These are phyloP conservation scores for Batillaria attramentaria DNA, from an alignment of 1,140 invertebrate genomes.

Conservation along the genomic window DNA sequence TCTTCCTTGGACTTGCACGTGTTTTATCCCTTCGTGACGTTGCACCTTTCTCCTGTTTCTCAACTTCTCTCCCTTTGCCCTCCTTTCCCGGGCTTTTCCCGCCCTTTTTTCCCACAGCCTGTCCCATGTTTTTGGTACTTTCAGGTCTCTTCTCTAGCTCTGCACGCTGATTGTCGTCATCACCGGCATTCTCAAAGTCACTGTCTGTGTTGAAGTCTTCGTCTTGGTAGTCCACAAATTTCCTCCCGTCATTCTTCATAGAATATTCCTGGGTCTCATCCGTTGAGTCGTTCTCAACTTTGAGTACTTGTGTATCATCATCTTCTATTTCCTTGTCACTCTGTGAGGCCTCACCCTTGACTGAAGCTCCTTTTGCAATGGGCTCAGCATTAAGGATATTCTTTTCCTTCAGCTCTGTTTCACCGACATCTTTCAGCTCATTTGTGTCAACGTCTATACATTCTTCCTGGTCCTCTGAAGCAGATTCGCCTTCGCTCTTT, in stretches of 20 bases:
- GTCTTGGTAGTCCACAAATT: background rate
- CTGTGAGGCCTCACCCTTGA: constrained; percentile 67
- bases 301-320: too few species aligned
- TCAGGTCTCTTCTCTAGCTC: background rate
- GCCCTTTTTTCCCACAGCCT: background rate
- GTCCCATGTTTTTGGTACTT: background rate
- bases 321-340: constrained; percentile 61
- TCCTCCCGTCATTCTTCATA: background rate
- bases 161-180: background rate
- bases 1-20: background rate
- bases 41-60: background rate
- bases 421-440: background rate
- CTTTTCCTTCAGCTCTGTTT: background rate
- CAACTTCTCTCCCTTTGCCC: background rate
- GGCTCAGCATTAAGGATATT: too few species aligned
- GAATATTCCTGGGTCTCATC: background rate
- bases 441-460: background rate
- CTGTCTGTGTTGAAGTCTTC: background rate
- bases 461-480: background rate
- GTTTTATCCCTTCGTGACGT: background rate
- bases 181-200: background rate
- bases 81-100: background rate
- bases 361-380: too few species aligned
- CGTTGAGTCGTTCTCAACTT: too few species aligned
- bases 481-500: background rate